Base-by-base conservation (phyloP, 1,140 invertebrate genomes). In the Antheraea mylitta region DNA sequence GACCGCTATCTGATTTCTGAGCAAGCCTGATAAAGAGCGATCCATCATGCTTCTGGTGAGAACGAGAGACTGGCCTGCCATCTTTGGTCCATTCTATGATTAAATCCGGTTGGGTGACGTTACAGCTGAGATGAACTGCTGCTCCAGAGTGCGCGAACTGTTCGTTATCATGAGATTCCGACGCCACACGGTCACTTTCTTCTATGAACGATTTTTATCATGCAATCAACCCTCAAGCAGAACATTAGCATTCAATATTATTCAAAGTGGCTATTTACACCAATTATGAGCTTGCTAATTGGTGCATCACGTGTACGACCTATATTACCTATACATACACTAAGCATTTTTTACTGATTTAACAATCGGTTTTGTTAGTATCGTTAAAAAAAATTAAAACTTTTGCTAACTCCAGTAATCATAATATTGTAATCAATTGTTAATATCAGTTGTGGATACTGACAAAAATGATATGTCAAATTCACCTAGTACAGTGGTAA, bases 1-100 rank as follows among this genome's bases (percentile, higher is more conserved):
- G 92, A 65, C 96, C 96, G 71, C 93, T 93, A 80, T 97, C 95
- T 58, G 94, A 92, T 18, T 89, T 86, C 72, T 92, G 92, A 0
- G 96, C 90, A 63, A 93, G 78, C 71, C 77, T 76, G 59, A 95
- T 92, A 71, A 74, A 86, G 74, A 93, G 80, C 7, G 86, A 85
- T 16, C 88, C 87, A 62, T 89, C 83, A 36, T 38, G 68, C 59
- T 80, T 80, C 37, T 83, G 80, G 11, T 68, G 77, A 0, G 89
- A 91, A 3, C 74, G 42, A 3, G 94, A 94, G 3, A 95, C 72
- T 3, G 76, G 16, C 30, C 80, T 76, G 8, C 91, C 87, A 18
- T 95, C 93, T 72, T 94, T 93, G 19, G 72, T 92, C 94, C 94
- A 95, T 6, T 84, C 77, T 53, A 95, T 93, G 62, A 73, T 74